phyloP scores from a whole-genome alignment of 2,797 vertebrate genomes.

The Hephaestus fuliginosus region DNA sequence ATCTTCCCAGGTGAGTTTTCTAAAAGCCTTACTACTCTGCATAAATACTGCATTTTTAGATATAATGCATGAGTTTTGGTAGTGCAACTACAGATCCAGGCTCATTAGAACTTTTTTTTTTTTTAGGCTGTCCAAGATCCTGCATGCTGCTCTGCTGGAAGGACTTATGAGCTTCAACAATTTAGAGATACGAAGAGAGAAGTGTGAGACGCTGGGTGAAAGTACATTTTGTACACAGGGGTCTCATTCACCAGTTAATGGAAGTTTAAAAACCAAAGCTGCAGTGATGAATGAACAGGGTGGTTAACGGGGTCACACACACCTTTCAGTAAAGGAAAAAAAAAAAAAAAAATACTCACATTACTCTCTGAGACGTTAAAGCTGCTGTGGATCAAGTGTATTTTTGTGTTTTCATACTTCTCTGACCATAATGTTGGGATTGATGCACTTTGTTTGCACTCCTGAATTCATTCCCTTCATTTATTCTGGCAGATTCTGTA shows the following conservation, averaged over 20 bases:
- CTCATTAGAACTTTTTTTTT: constrained; percentile 1
- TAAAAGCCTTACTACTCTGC: constrained; percentile 4
- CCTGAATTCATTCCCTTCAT: not conserved
- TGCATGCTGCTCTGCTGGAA: not conserved
- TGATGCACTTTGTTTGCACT: not conserved
- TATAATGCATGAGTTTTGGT: not conserved
- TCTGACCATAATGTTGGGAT: not conserved
- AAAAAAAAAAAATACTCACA: no score
- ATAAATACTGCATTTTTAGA: constrained; percentile 8
- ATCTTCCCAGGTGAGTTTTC: constrained; percentile 9
- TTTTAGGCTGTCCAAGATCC: not conserved
- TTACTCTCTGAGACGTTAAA: not conserved
- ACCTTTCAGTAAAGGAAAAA: not conserved
- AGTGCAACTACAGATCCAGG: not conserved
- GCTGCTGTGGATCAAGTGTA: not conserved
- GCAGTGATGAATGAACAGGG: no score
- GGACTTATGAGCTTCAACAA: not conserved
- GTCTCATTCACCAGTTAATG: not conserved
- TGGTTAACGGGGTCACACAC: not conserved
- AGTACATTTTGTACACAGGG: not conserved
- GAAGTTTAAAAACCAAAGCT: not conserved
- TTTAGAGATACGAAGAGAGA: not conserved
- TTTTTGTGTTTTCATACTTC: not conserved
- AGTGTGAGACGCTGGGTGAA: not conserved
- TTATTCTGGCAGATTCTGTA: not conserved